phyloP scores from a whole-genome alignment of 2,797 vertebrate species.

The Halcyon smyrnensis region DNA sequence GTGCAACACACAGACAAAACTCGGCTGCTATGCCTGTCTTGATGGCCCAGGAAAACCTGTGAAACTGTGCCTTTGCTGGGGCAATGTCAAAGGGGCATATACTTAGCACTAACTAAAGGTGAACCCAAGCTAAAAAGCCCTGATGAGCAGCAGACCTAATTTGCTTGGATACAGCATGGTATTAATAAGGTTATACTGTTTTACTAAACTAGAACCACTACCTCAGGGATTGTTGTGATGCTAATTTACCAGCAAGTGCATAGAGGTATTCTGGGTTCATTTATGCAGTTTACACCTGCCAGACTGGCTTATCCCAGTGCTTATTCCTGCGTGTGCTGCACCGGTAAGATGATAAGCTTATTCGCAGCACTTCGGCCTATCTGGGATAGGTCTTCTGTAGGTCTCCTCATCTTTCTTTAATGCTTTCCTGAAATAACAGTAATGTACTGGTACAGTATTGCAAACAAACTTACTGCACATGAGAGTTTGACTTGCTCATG shows the following conservation, averaged over 20 bases:
- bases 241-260: not conserved
- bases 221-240: not conserved
- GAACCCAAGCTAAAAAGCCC: not conserved
- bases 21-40: not conserved
- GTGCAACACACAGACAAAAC: not conserved
- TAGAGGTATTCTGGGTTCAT: not conserved
- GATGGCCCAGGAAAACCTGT: not conserved
- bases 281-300: not conserved
- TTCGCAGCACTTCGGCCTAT: not conserved
- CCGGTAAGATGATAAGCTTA: not conserved
- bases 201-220: not conserved
- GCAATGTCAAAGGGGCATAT: not conserved
- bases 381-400: not conserved
- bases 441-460: not conserved
- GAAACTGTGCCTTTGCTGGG: not conserved
- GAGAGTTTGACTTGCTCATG: not conserved
- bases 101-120: not conserved
- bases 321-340: not conserved
- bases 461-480: not conserved
- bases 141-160: not conserved
- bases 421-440: not conserved
- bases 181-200: not conserved
- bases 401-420: not conserved
- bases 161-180: not conserved
- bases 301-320: not conserved